Base-by-base conservation (phyloP, 35 echinoderm and acorn worm genomes). In the Ptychodera flava region DNA sequence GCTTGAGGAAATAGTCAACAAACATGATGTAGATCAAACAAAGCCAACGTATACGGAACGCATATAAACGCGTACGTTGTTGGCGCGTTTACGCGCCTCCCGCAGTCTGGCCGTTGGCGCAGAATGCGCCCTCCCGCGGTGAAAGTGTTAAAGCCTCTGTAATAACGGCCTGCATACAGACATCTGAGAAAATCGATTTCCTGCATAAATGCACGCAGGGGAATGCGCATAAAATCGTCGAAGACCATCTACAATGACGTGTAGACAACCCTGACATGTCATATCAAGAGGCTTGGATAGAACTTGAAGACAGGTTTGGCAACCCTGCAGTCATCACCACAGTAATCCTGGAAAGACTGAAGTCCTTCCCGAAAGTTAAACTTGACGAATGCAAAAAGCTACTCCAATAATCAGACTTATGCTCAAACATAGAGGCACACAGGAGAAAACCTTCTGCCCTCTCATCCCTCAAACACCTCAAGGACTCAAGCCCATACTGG, bases 271-370 rank as follows among this genome's bases (percentile, higher is more conserved):
- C 81, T 10, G 45, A 84, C 6, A 78, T 10, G 6, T 81, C 81
- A 15, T 90, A 90, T 78, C 0, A 37, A n/a, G 88, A 90, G 36
- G 81, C 75, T 15, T 90, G 88, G 88, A 28, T 36, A 33, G 88
- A 90, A 78, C 35, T 93, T 0, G 82, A 87, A 30, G 84, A 85
- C 36, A 36, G 92, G 29, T 93, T 89, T 33, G 92, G 88, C 0
- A 88, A 90, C 29, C 22, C 77, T 16, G 79, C 88, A 22, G 78
- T 31, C 0, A 77, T 93, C 0, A 87, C 82, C 0, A 1, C 85
- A 33, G 37, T 31, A 31, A 77, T 90, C 30, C 86, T 93, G 15
- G 38, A 78, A 6, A 79, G 32, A 1, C 84, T 93, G 1, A 81
- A 0, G 0, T 32, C 0, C 10, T 93, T 89, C 38, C 87, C 78